A percentile compares a stretch with the other conserved stretches of the same genome.
These are phyloP conservation scores for Lepidocyrtinus sp. DNA, from an alignment of 2,888 invertebrate genomes.

Conservation along the genomic window DNA sequence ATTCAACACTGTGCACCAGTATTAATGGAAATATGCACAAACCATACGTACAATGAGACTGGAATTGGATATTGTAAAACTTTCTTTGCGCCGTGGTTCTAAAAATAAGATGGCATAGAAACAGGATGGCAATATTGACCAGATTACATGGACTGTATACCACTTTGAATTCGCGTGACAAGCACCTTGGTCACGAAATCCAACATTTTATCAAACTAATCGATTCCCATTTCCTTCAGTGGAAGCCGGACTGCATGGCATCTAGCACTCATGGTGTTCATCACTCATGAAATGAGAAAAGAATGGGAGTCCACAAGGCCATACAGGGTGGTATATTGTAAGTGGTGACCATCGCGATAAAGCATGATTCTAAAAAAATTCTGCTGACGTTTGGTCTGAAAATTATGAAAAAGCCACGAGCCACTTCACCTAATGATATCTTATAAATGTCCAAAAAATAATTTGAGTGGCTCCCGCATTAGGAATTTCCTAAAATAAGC, in stretches of 20 bases:
- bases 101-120: too few relatives aligned
- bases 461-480: too few relatives aligned
- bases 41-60: too few relatives aligned
- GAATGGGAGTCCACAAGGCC: neutral
- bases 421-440: neutral
- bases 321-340: neutral
- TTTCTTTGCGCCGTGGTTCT: too few relatives aligned
- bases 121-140: too few relatives aligned
- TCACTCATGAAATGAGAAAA: constrained; percentile 14
- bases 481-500: too few relatives aligned
- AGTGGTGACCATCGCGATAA: constrained; percentile 6
- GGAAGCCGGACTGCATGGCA: constrained; percentile 8
- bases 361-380: neutral
- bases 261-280: neutral
- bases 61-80: too few relatives aligned
- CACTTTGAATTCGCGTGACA: constrained; percentile 49
- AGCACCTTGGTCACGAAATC: constrained; percentile 52
- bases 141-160: too few relatives aligned
- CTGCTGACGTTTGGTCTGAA: neutral
- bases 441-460: too few relatives aligned
- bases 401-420: neutral
- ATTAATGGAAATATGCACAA: too few relatives aligned
- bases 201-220: constrained; percentile 42
- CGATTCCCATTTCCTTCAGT: constrained; percentile 55
- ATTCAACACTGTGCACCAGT: too few relatives aligned